Conservation (phyloP, 2,113 vertebrate species). For the Galemys pyrenaicus region DNA sequence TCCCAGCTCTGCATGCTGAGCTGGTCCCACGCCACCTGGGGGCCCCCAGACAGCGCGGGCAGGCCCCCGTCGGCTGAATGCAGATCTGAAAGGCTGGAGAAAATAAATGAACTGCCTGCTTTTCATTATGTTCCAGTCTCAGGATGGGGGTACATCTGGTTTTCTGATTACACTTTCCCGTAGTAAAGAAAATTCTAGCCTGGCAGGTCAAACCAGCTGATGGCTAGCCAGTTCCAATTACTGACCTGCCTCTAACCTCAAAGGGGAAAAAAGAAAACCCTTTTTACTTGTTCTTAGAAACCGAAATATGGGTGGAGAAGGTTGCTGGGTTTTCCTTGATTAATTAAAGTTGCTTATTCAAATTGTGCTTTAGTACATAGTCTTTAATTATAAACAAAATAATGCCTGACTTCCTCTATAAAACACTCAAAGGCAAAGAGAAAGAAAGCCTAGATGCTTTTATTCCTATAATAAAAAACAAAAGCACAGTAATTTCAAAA, state of each 20-base stretch:
- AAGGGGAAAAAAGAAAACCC: constrained; percentile 65
- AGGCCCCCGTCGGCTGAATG: constrained; percentile 63
- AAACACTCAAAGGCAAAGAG: constrained; percentile 78
- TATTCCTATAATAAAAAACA: constrained; percentile 75
- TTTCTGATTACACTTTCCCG: constrained; percentile 83
- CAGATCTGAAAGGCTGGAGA: constrained; percentile 70
- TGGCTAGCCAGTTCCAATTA: constrained; percentile 83
- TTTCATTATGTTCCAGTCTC: constrained; percentile 64
- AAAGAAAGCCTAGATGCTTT: constrained; percentile 72
- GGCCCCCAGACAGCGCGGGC: constrained; percentile 17
- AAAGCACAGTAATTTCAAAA: constrained; percentile 65
- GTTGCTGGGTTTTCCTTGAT: constrained; percentile 56
- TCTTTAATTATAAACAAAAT: constrained; percentile 80
- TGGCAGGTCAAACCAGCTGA: constrained; percentile 81
- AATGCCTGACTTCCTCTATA: constrained; percentile 77
- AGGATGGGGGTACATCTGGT: constrained; percentile 78
- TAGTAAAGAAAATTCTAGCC: constrained; percentile 81
- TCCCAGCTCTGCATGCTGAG: background rate
- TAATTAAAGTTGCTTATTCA: constrained; percentile 83
- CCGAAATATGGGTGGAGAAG: constrained; percentile 60
- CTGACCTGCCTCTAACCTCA: constrained; percentile 82
- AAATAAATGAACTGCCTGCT: constrained; percentile 74
- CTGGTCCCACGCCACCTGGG: background rate
- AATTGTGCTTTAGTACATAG: constrained; percentile 65
- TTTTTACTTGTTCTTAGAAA: constrained; percentile 78